Conservation (phyloP, 2,113 vertebrate genomes). For the Catagonus wagneri region DNA sequence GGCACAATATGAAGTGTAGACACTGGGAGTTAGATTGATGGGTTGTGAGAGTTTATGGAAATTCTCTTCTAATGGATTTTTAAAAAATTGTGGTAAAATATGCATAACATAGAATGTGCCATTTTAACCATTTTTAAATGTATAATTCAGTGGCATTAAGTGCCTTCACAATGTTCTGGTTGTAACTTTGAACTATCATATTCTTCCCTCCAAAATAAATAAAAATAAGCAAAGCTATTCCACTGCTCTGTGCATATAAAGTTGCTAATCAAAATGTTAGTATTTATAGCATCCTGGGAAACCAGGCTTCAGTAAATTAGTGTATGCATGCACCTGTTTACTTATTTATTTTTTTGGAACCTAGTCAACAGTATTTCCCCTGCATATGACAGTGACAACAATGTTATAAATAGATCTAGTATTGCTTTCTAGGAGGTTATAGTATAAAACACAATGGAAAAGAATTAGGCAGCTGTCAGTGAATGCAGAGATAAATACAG, state of each 20-base stretch:
- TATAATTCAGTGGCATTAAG: not conserved
- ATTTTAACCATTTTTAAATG: not conserved
- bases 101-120: not conserved
- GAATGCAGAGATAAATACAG: slow-evolving; percentile 38
- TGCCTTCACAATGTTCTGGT: not conserved
- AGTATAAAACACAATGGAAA: slow-evolving; percentile 25
- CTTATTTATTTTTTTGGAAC: slow-evolving; percentile 21
- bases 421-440: slow-evolving; percentile 39
- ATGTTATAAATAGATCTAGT: not conserved
- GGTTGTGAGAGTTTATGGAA: not conserved
- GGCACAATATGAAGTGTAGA: not conserved
- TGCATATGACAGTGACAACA: not conserved
- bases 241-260: not conserved
- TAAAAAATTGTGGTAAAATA: not conserved
- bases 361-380: slow-evolving; percentile 40
- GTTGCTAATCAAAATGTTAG: not conserved
- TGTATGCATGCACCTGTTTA: not conserved
- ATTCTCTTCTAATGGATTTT: not conserved
- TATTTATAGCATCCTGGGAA: slow-evolving; percentile 35
- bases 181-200: slow-evolving; percentile 40
- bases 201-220: not conserved
- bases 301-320: not conserved
- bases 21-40: not conserved
- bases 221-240: not conserved
- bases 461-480: slow-evolving; percentile 1